Base-by-base conservation (phyloP, 2,888 invertebrate species). In the Phaedon cochleariae region DNA sequence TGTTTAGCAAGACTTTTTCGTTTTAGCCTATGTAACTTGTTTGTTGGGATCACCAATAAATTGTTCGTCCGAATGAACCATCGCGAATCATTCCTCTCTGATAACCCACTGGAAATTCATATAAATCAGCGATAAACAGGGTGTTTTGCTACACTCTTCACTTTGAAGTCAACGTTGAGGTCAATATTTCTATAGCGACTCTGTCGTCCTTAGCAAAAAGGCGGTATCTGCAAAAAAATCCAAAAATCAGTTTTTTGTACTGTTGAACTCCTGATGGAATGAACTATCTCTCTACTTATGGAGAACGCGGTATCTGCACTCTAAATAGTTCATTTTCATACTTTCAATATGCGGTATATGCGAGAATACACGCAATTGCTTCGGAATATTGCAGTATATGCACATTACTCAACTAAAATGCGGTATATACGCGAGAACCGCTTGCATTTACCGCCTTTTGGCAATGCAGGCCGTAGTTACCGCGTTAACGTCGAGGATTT, bases 391-490 rank as follows among this genome's bases (percentile, higher is more conserved):
- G 49, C 49, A 21, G 21, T 49, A 21, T 49, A 49, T 49, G 49
- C 49, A 20, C 49, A 49, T 49, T 18, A 49, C 49, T 20, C 21
- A 20, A 20, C 20, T 6, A 49, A 49, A 49, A 49, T 49, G 49
- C 49, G 21, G 49, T 49, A 49, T 49, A 21, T 21, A 46, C 46
- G 46, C 17, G 46, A 17, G 17, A 46, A 46, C 17, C 12, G 18
- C 46, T 2, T 46, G 46, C 46, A 46, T 46, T 46, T 46, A 46
- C 46, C 46, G 46, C 46, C 46, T 46, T 46, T 46, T 46, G 46
- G 10, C 46, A 15, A 49, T 20, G 49, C 49, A 49, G 2, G 21
- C 21, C 21, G 21, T 49, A 49, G 20, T 49, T 49, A 10, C 49
- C 49, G 49, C 49, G 22, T 20, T 49, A 9, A 20, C 21, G 21